A percentile compares a stretch with the other conserved stretches of the same genome.
Evolutionary conservation across 1,140 invertebrate species (phyloP).

Genomic region (Neodiprion fabricii): DNA sequence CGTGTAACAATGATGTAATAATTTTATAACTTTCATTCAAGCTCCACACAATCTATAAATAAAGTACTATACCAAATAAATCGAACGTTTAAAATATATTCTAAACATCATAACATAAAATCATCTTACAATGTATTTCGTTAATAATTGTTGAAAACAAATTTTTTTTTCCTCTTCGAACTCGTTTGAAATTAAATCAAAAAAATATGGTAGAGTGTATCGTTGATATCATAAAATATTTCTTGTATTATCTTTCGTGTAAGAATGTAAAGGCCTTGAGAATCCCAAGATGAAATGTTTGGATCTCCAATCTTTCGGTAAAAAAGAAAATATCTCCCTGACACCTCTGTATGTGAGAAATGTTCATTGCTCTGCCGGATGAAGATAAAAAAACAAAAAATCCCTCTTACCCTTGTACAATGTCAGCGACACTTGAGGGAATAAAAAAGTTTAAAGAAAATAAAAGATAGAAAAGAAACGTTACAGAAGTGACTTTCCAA

Average conservation of each 20-base stretch:
- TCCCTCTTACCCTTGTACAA: background rate
- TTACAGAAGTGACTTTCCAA: background rate
- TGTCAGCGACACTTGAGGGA: background rate
- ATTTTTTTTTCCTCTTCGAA: too few species aligned
- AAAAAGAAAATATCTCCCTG: constrained; percentile 1
- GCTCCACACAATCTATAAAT: background rate
- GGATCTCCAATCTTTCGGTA: background rate
- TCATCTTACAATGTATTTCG: too few species aligned
- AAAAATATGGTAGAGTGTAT: too few species aligned
- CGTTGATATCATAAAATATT: background rate
- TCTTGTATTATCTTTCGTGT: background rate
- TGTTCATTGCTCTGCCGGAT: background rate
- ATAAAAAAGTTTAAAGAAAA: background rate
- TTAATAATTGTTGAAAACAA: too few species aligned
- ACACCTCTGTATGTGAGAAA: background rate
- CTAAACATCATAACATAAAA: too few species aligned
- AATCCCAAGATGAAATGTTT: background rate
- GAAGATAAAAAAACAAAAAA: background rate
- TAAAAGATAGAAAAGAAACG: background rate
- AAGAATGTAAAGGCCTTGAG: background rate
- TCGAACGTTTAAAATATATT: too few species aligned
- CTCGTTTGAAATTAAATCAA: too few species aligned
- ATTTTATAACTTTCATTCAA: background rate
- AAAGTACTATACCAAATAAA: too few species aligned
- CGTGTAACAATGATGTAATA: background rate